Evolutionary conservation across 30 jellyfish, hydroid and myxozoan species (phyloP).

Genomic region (Aurelia sp.): DNA sequence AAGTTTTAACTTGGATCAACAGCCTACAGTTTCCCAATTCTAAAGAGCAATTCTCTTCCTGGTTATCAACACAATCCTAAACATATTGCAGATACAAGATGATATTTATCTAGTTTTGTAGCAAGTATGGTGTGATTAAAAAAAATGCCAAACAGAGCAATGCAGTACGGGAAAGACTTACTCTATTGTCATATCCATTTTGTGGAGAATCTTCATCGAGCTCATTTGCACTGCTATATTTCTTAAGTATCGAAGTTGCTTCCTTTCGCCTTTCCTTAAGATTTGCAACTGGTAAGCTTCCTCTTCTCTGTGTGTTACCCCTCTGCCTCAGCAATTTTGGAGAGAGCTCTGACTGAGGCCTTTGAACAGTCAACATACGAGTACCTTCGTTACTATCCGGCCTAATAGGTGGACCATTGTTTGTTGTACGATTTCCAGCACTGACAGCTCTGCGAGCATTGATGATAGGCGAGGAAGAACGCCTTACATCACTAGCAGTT

Average conservation of each 20-base stretch:
- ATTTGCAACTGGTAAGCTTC: slow-evolving; percentile 48
- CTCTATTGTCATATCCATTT: not conserved
- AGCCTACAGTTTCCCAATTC: too few species aligned
- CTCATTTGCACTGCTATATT: slow-evolving; percentile 15
- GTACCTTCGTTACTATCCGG: not conserved
- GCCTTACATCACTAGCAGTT: slow-evolving; percentile 8
- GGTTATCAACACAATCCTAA: too few species aligned
- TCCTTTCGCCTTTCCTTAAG: slow-evolving; percentile 1
- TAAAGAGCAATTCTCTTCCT: too few species aligned
- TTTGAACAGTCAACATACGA: not conserved
- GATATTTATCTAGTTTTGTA: too few species aligned
- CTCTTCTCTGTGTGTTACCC: slow-evolving; percentile 14
- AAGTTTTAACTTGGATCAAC: too few species aligned
- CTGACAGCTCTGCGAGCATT: slow-evolving; percentile 12
- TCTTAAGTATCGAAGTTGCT: slow-evolving; percentile 31
- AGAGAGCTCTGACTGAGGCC: slow-evolving; percentile 23
- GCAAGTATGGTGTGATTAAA: too few species aligned
- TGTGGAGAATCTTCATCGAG: not conserved
- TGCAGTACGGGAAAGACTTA: not conserved
- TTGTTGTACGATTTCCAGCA: slow-evolving; percentile 17
- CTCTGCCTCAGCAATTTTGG: not conserved
- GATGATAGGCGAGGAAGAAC: not conserved
- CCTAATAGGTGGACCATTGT: not conserved
- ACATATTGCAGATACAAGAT: too few species aligned
- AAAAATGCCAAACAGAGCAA: too few species aligned